Evolutionary conservation across 2,797 vertebrate genomes (phyloP).

Genomic region (Pangasius krempfi): DNA sequence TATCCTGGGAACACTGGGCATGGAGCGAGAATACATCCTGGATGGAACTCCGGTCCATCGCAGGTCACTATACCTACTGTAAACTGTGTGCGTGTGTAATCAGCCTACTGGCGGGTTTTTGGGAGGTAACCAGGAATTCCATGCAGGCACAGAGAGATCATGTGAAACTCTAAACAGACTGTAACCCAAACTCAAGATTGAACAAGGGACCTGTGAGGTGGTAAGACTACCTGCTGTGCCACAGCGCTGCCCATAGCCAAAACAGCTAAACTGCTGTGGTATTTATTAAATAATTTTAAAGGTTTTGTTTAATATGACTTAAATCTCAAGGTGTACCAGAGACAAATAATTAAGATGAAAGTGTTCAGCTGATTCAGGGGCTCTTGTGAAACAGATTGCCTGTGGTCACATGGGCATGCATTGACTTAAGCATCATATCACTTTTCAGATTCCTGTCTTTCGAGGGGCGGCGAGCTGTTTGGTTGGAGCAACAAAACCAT

Average conservation of each 20-base stretch:
- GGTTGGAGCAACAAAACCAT: constrained; percentile 46
- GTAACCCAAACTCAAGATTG: neutral
- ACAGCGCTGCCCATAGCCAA: neutral
- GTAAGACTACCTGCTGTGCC: neutral
- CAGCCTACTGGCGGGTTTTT: neutral
- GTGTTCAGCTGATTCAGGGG: neutral
- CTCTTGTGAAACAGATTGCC: neutral
- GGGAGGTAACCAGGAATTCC: neutral
- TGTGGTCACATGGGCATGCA: neutral
- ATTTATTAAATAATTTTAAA: neutral
- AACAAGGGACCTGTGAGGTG: neutral
- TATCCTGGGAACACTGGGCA: no score
- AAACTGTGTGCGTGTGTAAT: neutral
- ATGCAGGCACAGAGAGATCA: neutral
- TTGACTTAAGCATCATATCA: neutral
- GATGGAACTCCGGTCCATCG: neutral
- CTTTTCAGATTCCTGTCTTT: constrained; percentile 77
- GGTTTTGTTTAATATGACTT: neutral
- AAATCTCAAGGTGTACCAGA: neutral
- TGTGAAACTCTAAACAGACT: neutral
- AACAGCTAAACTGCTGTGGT: neutral
- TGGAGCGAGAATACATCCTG: neutral
- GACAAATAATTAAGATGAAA: neutral
- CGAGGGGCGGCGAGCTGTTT: constrained; percentile 68
- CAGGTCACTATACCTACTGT: neutral